Evolutionary conservation across 2,113 vertebrate species (phyloP).

Genomic region (Lepus europaeus): DNA sequence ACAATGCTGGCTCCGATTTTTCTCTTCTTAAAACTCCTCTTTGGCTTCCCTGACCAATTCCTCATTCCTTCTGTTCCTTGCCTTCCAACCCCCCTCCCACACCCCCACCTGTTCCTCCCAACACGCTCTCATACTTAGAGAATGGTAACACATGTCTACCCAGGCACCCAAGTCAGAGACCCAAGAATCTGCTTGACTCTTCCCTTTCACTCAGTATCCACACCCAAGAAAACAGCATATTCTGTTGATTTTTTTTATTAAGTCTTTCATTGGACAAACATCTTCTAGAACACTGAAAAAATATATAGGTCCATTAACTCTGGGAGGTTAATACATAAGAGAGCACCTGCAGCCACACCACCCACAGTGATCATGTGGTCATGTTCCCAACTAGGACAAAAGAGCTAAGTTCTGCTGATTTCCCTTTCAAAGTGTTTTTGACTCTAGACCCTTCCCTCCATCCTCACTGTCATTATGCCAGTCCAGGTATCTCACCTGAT

Average conservation of each 20-base stretch:
- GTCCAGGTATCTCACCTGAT: not conserved
- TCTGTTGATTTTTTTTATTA: slow-evolving; percentile 24
- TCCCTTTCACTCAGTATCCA: not conserved
- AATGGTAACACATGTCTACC: not conserved
- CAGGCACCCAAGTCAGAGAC: not conserved
- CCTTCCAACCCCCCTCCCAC: not conserved
- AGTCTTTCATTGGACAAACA: too few relatives aligned
- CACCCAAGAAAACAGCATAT: not conserved
- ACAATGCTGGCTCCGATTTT: not conserved
- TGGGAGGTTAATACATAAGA: too few relatives aligned
- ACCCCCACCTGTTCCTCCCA: not conserved
- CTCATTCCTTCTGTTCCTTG: slow-evolving; percentile 25
- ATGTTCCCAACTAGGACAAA: too few relatives aligned
- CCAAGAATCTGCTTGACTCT: slow-evolving; percentile 34
- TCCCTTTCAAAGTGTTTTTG: slow-evolving; percentile 17
- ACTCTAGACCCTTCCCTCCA: not conserved
- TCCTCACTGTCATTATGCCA: slow-evolving; percentile 28
- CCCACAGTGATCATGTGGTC: too few relatives aligned
- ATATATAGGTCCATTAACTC: too few relatives aligned
- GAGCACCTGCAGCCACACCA: too few relatives aligned
- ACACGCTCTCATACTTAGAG: not conserved
- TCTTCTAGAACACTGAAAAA: too few relatives aligned
- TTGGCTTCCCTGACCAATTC: slow-evolving; percentile 1
- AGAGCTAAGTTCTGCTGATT: too few relatives aligned
- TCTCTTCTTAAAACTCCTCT: slow-evolving; percentile 43